Base-by-base conservation (phyloP, 2,797 vertebrate species). In the Pseudomugil gertrudae region DNA sequence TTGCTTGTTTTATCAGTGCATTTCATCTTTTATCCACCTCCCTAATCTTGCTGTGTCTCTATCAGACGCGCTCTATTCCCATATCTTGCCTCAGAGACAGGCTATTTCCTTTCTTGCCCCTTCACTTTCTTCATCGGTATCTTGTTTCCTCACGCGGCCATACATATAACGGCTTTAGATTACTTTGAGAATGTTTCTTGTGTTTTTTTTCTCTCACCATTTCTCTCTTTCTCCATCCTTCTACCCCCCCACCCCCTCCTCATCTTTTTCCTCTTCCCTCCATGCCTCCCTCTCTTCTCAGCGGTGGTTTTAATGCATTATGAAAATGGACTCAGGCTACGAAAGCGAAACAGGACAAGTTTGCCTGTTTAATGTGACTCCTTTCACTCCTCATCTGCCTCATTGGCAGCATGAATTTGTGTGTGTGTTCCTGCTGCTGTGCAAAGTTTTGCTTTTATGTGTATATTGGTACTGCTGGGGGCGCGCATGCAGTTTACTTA, bases 311-410 rank as follows among this genome's bases (percentile, higher is more conserved):
- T 92, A 92, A 91, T 92, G 89, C 86, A 88, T 91, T 91, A 91
- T 92, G 90, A 92, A 92, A 91, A 91, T 88, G 87, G 90, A 91
- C 87, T 90, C 79, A 54, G 91, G 91, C 89, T 90, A 92, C 86
- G 88, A 89, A 87, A 86, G 87, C 80, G 79, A 90, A 91, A 90
- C 88, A 84, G 89, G 84, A 87, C 85, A 88, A 89, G 90, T 92
- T 90, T 86, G 87, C 82, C 86, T 84, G 84, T 90, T 90, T 89
- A 91, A 91, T 89, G 87, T 81, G 86, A 88, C 80, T 90, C 79
- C 86, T 89, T 91, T 92, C 85, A 86, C 88, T 91, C 86, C 83
- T 87, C 84, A 87, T 92, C 85, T 86, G 76, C 76, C 85, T 90
- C 87, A 87, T 85, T 89, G 81, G 84, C 80, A 78, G 72, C 66